Evolutionary conservation across 1,140 invertebrate genomes (phyloP), one percentile per base, ranked within the genome.

Genomic region (Eubasilissa regina): DNA sequence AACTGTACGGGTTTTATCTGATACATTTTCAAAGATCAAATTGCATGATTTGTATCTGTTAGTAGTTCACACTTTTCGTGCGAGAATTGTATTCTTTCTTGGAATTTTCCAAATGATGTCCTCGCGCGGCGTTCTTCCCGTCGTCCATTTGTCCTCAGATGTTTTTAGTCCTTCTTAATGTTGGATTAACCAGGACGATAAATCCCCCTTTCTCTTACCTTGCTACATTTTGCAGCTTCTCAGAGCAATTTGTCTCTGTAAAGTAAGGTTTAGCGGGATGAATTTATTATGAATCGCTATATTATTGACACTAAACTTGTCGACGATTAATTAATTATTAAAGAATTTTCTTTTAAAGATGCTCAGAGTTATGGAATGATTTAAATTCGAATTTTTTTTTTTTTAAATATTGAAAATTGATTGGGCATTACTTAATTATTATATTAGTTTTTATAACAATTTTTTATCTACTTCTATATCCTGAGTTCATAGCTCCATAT

Each of bases 111-210:
- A 56, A 17, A 56, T 56, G 53, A 35, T 35, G 25, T 35, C 25
- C 25, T 35, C 25, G 25, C 25, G 25, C 25, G 25, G 25, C 25
- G 25, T 35, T 35, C 25, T 35, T 13, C 15, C 66, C 13, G 51
- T 70, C 51, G 66, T 70, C 66, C 66, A 70, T 70, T 70, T 70
- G 66, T 70, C 66, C 66, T 70, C 66, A 70, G 66, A 70, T 70
- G 66, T 51, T 70, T 70, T 70, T 70, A 51, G 66, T 19, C 47
- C 45, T 70, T 12, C 66, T 47, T 70, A 70, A 70, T 70, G 66
- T 70, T 70, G 66, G 66, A 70, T 70, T 70, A 70, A 70, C 44
- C 15, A 25, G 66, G 19, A 48, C 66, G 25, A 70, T 70, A 70
- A 70, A 70, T 70, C 47, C 66, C 60, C 19, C 35, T 10, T 70